A percentile compares a stretch with the other conserved stretches of the same genome.
phyloP scores from a whole-genome alignment of 2,797 vertebrate genomes.

The Crenuchus spilurus region DNA sequence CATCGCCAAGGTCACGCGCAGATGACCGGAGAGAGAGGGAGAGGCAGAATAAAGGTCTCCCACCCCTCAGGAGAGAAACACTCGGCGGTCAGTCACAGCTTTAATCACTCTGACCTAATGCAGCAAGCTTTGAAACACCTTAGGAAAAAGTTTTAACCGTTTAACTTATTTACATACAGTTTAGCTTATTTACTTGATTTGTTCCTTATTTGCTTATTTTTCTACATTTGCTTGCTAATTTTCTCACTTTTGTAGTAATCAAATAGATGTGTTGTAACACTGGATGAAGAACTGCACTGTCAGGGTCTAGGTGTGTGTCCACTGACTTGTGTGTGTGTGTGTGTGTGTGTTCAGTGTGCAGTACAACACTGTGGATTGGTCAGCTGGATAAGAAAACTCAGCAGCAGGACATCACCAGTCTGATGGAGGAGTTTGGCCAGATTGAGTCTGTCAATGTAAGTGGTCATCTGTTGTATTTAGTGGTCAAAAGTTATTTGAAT shows the following conservation, averaged over 20 bases:
- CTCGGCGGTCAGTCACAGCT: conserved; percentile 81
- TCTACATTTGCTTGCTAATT: too few relatives aligned
- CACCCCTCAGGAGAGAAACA: conserved; percentile 85
- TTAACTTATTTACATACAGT: neutral
- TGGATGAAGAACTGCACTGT: neutral
- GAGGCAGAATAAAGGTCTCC: conserved; percentile 90
- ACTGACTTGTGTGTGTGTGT: neutral
- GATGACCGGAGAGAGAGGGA: conserved; percentile 87
- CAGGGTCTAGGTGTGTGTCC: neutral
- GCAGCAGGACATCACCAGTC: conserved; percentile 90
- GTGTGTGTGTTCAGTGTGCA: conserved; percentile 84
- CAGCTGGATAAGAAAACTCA: conserved; percentile 97
- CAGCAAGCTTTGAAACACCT: neutral
- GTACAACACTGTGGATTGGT: conserved; percentile 96
- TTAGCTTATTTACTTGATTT: too few relatives aligned
- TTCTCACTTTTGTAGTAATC: neutral
- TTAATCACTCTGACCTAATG: neutral
- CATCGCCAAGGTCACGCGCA: conserved; percentile 83
- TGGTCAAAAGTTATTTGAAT: neutral
- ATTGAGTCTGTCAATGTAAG: conserved; percentile 98
- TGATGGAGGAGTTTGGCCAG: conserved; percentile 96
- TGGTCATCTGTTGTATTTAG: conserved; percentile 31
- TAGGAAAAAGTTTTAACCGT: neutral
- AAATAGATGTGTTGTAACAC: neutral
- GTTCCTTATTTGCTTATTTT: too few relatives aligned